Base-by-base conservation (phyloP, 1,140 invertebrate species). In the Whitmania pigra region DNA sequence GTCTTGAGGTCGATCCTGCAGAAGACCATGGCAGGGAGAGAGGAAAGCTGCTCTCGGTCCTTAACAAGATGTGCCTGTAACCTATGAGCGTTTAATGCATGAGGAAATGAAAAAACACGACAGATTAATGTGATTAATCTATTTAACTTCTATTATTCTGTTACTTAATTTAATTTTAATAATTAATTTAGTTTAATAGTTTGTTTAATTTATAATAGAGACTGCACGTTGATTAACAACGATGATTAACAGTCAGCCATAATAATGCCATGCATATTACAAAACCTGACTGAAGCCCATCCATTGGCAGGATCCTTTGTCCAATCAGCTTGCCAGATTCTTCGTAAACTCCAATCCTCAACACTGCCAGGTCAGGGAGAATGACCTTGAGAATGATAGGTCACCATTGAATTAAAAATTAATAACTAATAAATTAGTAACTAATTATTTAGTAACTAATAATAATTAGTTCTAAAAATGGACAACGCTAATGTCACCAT, bases 21-120 rank as follows among this genome's bases (percentile, higher is more conserved):
- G 71, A 74, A 74, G 18, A 74, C 84, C 88, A 97, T 99, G 96
- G 94, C 75, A 99, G 84, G 1, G 94, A 96, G 89, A 98, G 93
- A 43, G 96, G 94, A 82, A 99, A 98, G 83, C 99, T 99, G 53
- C 94, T 94, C 83, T 99, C 97, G 0, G 96, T 99, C 71, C 97
- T 83, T 0, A 99, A 85, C 1, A 95, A 94, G 75, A 99, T 97
- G 80, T 99, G 96, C 0, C 97, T 85, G 84, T 98, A 99, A 25
- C 95, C 85, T 83, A 73, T 11, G 74, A 74, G 31, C 17, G 53
- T 20, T 25, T 13, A 15, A 36, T 6, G 6, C 31, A 6, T 36
- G 2, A 36, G 31, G 31, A 36, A 36, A 36, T 36, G 6, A 36
- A 36, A 36, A 2, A 36, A 36, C 6, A 36, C 31, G 6, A 36